Percentiles rank a stretch among this genome's conserved stretches.
Conservation (phyloP, 2,113 vertebrate genomes). For the Periophthalmodon schlosseri region DNA sequence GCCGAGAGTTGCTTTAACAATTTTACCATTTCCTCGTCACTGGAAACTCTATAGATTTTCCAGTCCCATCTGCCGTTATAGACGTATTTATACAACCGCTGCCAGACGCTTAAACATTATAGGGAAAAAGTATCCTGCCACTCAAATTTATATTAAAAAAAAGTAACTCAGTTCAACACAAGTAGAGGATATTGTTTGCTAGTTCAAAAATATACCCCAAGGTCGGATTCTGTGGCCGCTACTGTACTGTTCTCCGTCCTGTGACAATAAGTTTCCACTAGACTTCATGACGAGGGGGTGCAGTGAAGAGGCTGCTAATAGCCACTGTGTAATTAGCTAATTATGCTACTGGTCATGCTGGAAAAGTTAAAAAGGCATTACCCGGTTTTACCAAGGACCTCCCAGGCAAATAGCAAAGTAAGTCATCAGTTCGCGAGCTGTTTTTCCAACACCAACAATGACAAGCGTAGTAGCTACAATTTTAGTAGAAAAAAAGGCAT, state of each 20-base stretch:
- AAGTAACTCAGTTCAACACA: constrained; percentile 13
- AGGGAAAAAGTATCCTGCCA: constrained; percentile 24
- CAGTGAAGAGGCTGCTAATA: constrained; percentile 31
- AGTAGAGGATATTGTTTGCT: constrained; percentile 48
- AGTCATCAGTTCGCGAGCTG: neutral
- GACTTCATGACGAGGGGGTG: constrained; percentile 19
- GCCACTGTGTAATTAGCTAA: constrained; percentile 21
- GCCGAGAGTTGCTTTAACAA: constrained; percentile 2
- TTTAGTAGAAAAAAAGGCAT: too few species aligned
- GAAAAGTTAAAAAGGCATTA: constrained; percentile 32
- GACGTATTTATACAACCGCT: constrained; percentile 9
- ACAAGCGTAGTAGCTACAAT: neutral
- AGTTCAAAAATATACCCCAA: constrained; percentile 58
- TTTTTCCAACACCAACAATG: neutral
- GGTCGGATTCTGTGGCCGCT: constrained; percentile 49
- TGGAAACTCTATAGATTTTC: neutral
- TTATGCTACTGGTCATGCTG: constrained; percentile 17
- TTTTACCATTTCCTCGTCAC: constrained; percentile 1
- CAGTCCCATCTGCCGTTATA: constrained; percentile 7
- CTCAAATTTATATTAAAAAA: constrained; percentile 20
- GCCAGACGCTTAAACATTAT: constrained; percentile 16
- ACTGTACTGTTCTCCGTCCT: constrained; percentile 17
- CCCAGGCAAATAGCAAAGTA: neutral
- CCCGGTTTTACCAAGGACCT: neutral
- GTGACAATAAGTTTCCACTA: constrained; percentile 57